Conservation (phyloP, 2,113 vertebrate genomes). For the Otus sunia region DNA sequence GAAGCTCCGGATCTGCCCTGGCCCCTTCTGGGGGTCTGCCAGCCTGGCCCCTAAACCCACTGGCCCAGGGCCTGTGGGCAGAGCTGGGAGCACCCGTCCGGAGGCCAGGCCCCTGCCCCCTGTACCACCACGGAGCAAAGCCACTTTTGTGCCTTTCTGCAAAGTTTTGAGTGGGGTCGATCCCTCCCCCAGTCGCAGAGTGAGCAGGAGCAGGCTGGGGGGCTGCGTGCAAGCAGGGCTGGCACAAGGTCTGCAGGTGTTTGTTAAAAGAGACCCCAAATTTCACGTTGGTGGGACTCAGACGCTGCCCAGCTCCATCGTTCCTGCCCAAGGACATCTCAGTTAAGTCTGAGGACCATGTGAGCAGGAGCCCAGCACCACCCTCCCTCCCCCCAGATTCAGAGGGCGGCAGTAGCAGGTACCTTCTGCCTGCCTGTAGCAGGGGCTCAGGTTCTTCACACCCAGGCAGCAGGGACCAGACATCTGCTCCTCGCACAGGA, state of each 20-base stretch:
- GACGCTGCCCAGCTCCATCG: background rate
- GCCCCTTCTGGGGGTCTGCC: background rate
- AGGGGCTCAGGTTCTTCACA: conserved; percentile 29
- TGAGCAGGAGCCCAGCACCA: background rate
- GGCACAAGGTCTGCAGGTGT: background rate
- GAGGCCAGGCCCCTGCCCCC: background rate
- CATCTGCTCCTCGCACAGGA: conserved; percentile 54
- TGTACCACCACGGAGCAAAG: background rate
- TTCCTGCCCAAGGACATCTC: background rate
- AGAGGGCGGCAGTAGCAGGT: background rate
- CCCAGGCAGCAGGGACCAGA: conserved; percentile 53
- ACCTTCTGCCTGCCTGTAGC: conserved; percentile 55
- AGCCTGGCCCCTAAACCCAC: rapidly evolving
- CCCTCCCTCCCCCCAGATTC: background rate
- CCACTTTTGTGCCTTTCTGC: background rate
- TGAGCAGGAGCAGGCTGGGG: background rate
- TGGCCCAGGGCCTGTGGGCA: background rate
- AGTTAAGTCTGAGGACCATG: rapidly evolving
- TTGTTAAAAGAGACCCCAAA: background rate
- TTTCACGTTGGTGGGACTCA: background rate
- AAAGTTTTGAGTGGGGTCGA: rapidly evolving
- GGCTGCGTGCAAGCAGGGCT: rapidly evolving
- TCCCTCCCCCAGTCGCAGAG: too few relatives aligned
- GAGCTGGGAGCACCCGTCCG: background rate
- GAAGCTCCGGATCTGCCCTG: rapidly evolving